These are phyloP conservation scores for Drosophila parabipectinata DNA, from an alignment of 1,140 invertebrate genomes.

Conservation along the genomic window DNA sequence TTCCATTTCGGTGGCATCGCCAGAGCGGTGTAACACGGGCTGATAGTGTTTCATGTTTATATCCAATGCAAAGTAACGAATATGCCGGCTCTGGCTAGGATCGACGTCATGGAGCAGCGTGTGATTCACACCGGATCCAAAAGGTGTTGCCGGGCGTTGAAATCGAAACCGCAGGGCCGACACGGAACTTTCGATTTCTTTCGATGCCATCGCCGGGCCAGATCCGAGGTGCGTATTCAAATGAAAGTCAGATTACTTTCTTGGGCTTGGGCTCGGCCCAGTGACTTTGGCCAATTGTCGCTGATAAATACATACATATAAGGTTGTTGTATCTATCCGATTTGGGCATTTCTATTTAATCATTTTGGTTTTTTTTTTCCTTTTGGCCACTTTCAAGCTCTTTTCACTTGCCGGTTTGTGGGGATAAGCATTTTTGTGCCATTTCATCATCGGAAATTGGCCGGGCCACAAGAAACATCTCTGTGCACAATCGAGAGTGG, in stretches of 20 bases:
- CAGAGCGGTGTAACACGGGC: conserved; percentile 12
- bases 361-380: conserved; percentile 14
- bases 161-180: conserved; percentile 64
- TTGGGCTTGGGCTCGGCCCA: conserved; percentile 33
- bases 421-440: conserved; percentile 53
- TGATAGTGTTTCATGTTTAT: conserved; percentile 19
- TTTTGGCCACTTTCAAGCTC: conserved; percentile 24
- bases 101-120: conserved; percentile 38
- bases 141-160: conserved; percentile 38
- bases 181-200: conserved; percentile 79
- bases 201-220: conserved; percentile 72
- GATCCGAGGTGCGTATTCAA: conserved; percentile 48
- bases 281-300: conserved; percentile 43
- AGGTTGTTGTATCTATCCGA: conserved; percentile 24
- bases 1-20: conserved; percentile 39
- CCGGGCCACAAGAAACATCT: conserved; percentile 12
- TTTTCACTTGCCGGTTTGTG: conserved; percentile 33
- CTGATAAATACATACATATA: conserved; percentile 11
- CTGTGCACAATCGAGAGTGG: conserved; percentile 46
- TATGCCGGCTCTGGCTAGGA: conserved; percentile 33
- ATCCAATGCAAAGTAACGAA: conserved; percentile 33
- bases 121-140: conserved; percentile 71
- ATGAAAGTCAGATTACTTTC: conserved; percentile 69
- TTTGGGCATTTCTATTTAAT: conserved; percentile 48
- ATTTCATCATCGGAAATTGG: conserved; percentile 77